phyloP scores from a whole-genome alignment of 2,888 invertebrate species.

The Thera obeliscata region DNA sequence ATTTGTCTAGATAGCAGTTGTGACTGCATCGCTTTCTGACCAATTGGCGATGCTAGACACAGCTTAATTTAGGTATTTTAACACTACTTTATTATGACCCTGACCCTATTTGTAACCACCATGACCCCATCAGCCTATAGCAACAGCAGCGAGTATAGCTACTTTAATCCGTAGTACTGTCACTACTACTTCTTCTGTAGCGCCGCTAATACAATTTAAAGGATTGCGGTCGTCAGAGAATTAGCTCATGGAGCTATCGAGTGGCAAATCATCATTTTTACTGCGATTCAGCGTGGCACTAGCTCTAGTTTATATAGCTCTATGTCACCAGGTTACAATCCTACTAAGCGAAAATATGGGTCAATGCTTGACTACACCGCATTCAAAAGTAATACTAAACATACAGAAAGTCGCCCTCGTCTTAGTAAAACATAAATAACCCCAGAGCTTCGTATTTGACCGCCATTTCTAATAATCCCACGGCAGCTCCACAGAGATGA shows the following conservation, averaged over 20 bases:
- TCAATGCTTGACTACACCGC: neutral
- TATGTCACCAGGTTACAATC: neutral
- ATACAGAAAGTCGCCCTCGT: neutral
- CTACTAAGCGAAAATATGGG: too few species aligned
- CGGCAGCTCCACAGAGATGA: conserved; percentile 43
- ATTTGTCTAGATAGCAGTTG: too few species aligned
- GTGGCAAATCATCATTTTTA: conserved; percentile 20
- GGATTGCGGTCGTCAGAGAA: conserved; percentile 62
- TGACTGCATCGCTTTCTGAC: too few species aligned
- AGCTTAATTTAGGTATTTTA: too few species aligned
- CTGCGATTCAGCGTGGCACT: conserved; percentile 4
- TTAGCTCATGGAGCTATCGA: conserved; percentile 42
- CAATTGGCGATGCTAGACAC: too few species aligned
- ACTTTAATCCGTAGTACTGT: conserved; percentile 13
- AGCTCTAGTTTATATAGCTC: neutral
- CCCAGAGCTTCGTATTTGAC: conserved; percentile 13
- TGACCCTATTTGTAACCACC: neutral
- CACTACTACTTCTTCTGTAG: conserved; percentile 13
- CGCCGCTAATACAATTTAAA: conserved; percentile 61
- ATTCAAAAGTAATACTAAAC: neutral
- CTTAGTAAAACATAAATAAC: conserved; percentile 7
- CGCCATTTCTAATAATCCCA: conserved; percentile 38
- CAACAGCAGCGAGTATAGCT: conserved; percentile 14
- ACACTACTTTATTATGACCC: neutral
- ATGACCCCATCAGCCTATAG: conserved; percentile 19